Evolutionary conservation across 2,113 vertebrate species (phyloP), one percentile per base, ranked within the genome.

Genomic region (Lophius piscatorius): DNA sequence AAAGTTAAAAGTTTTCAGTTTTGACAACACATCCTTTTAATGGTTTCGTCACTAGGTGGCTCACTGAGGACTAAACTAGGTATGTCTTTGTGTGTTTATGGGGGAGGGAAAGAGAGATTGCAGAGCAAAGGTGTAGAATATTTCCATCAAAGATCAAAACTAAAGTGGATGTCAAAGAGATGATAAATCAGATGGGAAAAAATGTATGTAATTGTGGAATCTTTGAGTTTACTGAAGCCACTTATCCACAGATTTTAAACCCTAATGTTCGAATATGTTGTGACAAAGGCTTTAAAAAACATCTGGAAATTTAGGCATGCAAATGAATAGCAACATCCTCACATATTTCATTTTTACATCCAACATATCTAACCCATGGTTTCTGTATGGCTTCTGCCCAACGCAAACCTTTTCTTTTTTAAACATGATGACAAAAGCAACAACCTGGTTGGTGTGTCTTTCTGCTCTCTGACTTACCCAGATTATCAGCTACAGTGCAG

Each of bases 401-500:
- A 47, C 49, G 63, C 36, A 66, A 71, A 44, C 46, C 18, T 28
- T 52, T 18, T 31, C 39, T 50, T 29, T 28, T 23, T 60, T 51
- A 41, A 42, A 38, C 64, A 82, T 49, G 42, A 34, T 1, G 57
- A 41, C 0, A 2, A 41, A 21, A 60, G 18, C 42, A 73, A 26
- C 47, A 60, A 46, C 48, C 16, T 76, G 35, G 41, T 81, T 29
- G 64, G 58, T 62, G 38, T 39, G 38, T 70, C 44, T 59, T 22
- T 56, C 45, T 38, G 68, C 61, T 70, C 39, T 52, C 49, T 57
- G 65, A 91, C 89, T 91, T 90, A 92, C 89, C 89, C 24, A 87
- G 45, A 77, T 74, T 80, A 68, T 91, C 90, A 69, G 89, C 91
- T 91, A 84, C 81, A 85, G 59, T 62, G 66, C 77, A 82, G 70